Percentiles rank a stretch among this genome's conserved stretches.
phyloP scores from a whole-genome alignment of 2,113 vertebrate genomes.

The Bettongia penicillata region DNA sequence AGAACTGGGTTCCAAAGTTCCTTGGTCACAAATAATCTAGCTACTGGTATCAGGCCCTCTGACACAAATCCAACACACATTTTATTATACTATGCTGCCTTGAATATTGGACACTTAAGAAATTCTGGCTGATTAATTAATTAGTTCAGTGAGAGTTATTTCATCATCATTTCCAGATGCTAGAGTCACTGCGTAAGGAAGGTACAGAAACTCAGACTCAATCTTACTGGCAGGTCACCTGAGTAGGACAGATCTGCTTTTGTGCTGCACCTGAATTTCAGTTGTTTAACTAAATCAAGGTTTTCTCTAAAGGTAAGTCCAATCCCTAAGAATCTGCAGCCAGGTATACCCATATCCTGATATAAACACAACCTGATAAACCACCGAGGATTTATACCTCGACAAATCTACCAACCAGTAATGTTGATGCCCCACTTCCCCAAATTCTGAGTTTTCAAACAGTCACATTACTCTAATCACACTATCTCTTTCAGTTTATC shows the following conservation, averaged over 20 bases:
- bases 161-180: not conserved
- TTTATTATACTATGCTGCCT: not conserved
- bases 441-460: not conserved
- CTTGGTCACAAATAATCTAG: not conserved
- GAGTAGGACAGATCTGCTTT: not conserved
- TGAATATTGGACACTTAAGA: not conserved
- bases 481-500: not conserved
- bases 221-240: not conserved
- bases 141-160: not conserved
- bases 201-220: not conserved
- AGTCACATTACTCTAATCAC: not conserved
- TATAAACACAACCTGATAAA: not conserved
- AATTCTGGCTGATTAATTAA: not conserved
- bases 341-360: not conserved
- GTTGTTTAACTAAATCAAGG: not conserved
- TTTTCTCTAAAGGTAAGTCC: not conserved
- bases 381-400: not conserved
- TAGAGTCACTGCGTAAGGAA: not conserved
- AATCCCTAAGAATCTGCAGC: not conserved
- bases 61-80: not conserved
- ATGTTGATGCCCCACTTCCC: not conserved
- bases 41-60: not conserved
- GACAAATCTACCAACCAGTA: not conserved
- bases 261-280: not conserved
- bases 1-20: not conserved